Percentiles rank a stretch among this genome's conserved stretches.
Evolutionary conservation across 1,140 invertebrate species (phyloP).

Genomic region (Hydropsyche tenuis): DNA sequence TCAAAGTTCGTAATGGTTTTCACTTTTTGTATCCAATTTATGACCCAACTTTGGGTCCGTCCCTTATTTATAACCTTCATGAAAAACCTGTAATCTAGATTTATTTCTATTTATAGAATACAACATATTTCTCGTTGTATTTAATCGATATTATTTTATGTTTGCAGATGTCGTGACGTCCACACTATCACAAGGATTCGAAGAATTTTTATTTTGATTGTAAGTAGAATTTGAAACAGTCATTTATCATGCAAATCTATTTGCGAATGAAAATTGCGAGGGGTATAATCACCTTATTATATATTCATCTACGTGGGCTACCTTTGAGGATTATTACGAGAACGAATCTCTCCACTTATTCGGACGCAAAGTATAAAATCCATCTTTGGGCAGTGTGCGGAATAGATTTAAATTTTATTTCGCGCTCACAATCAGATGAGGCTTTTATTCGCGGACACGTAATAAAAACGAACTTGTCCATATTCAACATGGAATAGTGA

Average conservation of each 20-base stretch:
- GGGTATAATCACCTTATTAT: constrained; percentile 13
- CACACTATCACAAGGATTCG: not conserved
- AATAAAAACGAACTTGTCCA: no score
- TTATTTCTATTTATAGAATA: no score
- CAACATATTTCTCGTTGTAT: no score
- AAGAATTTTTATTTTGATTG: not conserved
- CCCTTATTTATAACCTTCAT: not conserved
- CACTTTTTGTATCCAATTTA: constrained; percentile 35
- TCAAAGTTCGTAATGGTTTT: constrained; percentile 43
- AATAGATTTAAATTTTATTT: constrained; percentile 2
- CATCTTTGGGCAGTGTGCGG: not conserved
- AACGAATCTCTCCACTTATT: constrained; percentile 15
- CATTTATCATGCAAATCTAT: constrained; percentile 3
- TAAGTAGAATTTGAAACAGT: not conserved
- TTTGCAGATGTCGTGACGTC: constrained; percentile 21
- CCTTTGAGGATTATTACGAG: constrained; percentile 25
- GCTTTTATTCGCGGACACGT: no score
- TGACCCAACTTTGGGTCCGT: constrained; percentile 22
- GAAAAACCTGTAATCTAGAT: no score
- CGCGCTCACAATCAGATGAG: no score
- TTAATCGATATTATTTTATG: not conserved
- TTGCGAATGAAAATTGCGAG: not conserved
- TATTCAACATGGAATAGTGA: no score
- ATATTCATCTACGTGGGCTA: constrained; percentile 20
- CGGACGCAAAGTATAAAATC: not conserved